Percentiles rank a stretch among this genome's conserved stretches.
phyloP scores from a whole-genome alignment of 2,113 vertebrate genomes.

The Gopherus evgoodei region DNA sequence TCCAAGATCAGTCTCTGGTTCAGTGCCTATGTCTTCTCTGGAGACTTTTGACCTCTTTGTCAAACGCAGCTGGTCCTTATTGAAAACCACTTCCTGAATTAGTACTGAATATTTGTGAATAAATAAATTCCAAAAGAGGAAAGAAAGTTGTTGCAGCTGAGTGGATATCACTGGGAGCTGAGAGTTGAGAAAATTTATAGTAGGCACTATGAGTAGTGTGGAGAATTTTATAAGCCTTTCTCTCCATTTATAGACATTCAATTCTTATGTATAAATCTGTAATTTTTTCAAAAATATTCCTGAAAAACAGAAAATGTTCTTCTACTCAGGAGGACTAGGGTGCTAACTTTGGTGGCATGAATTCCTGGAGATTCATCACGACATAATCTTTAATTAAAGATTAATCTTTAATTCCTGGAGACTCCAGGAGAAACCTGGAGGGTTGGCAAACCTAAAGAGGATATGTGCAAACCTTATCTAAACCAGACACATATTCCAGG shows the following conservation, averaged over 20 bases:
- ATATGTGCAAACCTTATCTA: neutral
- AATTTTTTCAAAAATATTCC: neutral
- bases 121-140: neutral
- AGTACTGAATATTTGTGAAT: neutral
- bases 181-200: neutral
- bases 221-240: neutral
- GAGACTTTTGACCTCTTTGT: neutral
- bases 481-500: neutral
- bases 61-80: neutral
- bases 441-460: neutral
- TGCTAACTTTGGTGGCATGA: neutral
- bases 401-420: no score
- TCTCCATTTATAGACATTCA: neutral
- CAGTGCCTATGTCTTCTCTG: neutral
- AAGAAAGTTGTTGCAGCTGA: neutral
- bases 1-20: fast-evolving
- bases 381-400: no score
- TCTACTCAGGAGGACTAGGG: neutral
- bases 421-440: no score
- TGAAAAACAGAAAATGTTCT: neutral
- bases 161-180: neutral
- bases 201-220: neutral
- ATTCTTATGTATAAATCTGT: neutral
- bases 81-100: neutral
- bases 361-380: no score